Evolutionary conservation across 2,888 invertebrate genomes (phyloP), one percentile per base, ranked within the genome.

Genomic region (Acronicta leporina): DNA sequence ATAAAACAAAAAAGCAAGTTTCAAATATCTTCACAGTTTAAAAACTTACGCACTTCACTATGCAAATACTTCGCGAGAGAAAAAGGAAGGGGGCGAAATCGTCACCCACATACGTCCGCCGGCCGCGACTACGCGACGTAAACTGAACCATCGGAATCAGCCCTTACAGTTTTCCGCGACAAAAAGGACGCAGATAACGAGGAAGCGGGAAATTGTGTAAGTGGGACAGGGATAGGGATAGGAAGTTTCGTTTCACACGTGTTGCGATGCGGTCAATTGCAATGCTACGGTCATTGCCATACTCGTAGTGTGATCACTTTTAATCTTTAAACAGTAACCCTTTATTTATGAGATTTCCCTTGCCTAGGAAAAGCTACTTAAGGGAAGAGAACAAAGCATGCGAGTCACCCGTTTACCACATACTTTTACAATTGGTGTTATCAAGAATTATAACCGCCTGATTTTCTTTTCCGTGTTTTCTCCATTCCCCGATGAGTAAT

Each of bases 241-340:
- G 86, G 83, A 85, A 83, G 76, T 78, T 68, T 49, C 77, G 75
- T 87, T 85, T 86, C 85, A 84, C 92, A 92, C 92, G 92, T 92
- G 92, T 89, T 80, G 81, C 87, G 87, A 87, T 91, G 92, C 92
- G 92, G 93, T 92, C 90, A 90, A 78, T 89, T 92, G 92, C 92
- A 92, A 88, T 85, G 87, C 88, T 88, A 89, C 92, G 93, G 93
- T 92, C 92, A 92, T 91, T 93, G 92, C 91, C 92, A 89, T 87
- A n/a, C n/a, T n/a, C n/a, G n/a, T n/a, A 86, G 81, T 81, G 82
- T 85, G 84, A 88, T 88, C 82, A 86, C 81, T 86, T 82, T 82
- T 85, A 83, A 83, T 79, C 77, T 77, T 78, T 75, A 67, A 68
- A 68, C 56, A 55, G 63, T 80, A 61, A 68, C 73, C 54, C 66